Conservation (phyloP, 2,113 vertebrate species). For the Gopherus evgoodei region DNA sequence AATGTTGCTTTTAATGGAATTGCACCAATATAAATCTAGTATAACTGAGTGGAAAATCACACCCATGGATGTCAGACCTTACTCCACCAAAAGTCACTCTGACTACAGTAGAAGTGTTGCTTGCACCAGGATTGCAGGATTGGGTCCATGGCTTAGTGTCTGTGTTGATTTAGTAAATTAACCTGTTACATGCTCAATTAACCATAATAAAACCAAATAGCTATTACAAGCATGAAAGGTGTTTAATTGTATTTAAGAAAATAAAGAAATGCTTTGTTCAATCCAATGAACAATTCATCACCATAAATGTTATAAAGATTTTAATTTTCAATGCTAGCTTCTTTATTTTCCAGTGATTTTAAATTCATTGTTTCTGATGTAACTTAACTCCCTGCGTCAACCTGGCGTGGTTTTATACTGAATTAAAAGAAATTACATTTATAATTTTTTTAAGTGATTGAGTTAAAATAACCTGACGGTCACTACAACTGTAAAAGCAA, state of each 20-base stretch:
- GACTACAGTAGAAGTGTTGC: background rate
- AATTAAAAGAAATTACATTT: background rate
- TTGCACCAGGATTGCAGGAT: background rate
- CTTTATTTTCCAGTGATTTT: background rate
- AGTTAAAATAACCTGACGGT: constrained; percentile 24
- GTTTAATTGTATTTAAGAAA: background rate
- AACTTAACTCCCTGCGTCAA: background rate
- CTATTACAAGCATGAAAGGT: background rate
- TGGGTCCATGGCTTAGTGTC: background rate
- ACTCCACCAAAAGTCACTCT: background rate
- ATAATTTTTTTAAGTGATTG: background rate
- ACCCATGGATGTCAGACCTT: background rate
- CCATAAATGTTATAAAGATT: background rate
- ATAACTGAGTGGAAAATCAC: background rate
- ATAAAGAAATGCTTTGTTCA: background rate
- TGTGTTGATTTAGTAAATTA: background rate
- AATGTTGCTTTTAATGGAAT: background rate
- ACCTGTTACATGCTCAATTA: background rate
- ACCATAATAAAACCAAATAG: background rate
- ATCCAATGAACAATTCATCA: background rate
- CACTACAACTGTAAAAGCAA: background rate
- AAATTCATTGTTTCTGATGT: background rate
- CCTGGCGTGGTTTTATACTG: background rate
- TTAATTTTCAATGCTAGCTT: background rate
- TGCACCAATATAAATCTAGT: background rate